These are phyloP conservation scores for Smittia aterrima DNA, from an alignment of 2,888 invertebrate species.

Conservation along the genomic window DNA sequence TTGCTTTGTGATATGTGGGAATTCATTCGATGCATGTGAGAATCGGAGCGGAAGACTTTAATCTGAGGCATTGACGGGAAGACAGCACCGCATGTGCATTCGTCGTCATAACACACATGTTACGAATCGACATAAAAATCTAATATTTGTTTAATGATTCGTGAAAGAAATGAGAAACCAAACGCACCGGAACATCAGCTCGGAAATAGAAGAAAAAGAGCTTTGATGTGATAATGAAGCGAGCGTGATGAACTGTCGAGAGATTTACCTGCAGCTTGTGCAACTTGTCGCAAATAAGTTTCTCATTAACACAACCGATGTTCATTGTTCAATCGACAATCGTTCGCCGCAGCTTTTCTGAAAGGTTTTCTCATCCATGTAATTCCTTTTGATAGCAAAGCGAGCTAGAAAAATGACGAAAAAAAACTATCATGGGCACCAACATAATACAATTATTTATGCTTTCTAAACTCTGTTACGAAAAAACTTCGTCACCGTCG, in stretches of 20 bases:
- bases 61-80: background rate
- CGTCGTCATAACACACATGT: background rate
- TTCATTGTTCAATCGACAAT: background rate
- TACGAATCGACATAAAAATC: background rate
- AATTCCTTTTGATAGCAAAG: background rate
- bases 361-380: background rate
- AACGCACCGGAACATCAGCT: background rate
- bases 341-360: background rate
- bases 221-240: background rate
- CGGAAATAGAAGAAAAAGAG: background rate
- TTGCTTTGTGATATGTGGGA: background rate
- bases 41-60: conserved; percentile 11
- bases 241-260: conserved; percentile 5
- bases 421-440: background rate
- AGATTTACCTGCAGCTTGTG: background rate
- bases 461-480: conserved; percentile 21
- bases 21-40: background rate
- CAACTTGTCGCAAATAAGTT: background rate
- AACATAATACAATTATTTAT: conserved; percentile 34
- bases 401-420: conserved; percentile 14
- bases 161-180: background rate
- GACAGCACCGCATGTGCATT: background rate
- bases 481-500: background rate
- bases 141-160: background rate
- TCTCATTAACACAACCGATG: background rate